phyloP scores from a whole-genome alignment of 2,888 invertebrate species.

The Melolontha melolontha region DNA sequence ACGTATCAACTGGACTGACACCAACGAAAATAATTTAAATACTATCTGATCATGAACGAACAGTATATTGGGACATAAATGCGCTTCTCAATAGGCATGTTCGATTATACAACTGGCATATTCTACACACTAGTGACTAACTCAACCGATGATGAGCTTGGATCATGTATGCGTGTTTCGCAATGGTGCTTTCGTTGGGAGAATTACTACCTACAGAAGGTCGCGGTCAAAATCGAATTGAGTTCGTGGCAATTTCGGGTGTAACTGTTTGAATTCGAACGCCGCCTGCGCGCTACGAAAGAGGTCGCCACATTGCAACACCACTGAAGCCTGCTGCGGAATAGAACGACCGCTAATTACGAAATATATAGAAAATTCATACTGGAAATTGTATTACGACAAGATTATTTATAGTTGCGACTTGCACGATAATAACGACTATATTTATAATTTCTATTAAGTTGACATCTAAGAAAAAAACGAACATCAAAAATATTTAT shows the following conservation, averaged over 20 bases:
- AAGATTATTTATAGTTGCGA: no score
- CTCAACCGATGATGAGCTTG: not conserved
- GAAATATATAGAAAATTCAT: not conserved
- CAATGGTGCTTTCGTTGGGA: not conserved
- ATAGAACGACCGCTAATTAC: conserved; percentile 2
- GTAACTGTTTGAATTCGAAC: not conserved
- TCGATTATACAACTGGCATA: not conserved
- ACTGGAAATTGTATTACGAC: no score
- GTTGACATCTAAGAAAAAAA: no score
- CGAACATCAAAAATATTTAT: no score
- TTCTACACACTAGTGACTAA: not conserved
- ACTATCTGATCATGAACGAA: no score
- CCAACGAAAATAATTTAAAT: conserved; percentile 1
- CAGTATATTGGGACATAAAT: no score
- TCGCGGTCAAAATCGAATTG: conserved; percentile 7
- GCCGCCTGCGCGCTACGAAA: not conserved
- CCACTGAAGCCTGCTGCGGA: conserved; percentile 1
- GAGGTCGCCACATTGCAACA: conserved; percentile 9
- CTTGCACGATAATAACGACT: no score
- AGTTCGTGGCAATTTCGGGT: conserved; percentile 16
- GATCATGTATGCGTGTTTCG: not conserved
- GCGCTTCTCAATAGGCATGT: no score
- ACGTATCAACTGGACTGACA: not conserved
- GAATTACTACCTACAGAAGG: conserved; percentile 10
- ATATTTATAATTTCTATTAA: no score